Evolutionary conservation across 2,113 vertebrate species (phyloP).

Genomic region (Rhipidura dahli): DNA sequence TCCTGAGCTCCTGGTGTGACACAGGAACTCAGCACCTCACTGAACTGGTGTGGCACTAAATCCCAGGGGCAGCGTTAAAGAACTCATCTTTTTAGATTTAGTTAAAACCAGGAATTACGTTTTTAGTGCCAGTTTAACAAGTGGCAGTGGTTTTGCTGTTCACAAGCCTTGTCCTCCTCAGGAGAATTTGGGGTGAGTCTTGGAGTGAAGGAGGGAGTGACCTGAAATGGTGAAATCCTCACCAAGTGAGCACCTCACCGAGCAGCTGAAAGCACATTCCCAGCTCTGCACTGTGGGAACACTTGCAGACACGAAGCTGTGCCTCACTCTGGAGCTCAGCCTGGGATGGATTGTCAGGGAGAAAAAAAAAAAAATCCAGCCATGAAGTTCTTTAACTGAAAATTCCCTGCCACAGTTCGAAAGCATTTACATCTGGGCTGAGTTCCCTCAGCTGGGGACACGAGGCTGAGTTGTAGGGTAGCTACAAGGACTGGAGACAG

Average conservation of each 20-base stretch:
- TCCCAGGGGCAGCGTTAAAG: fast-evolving
- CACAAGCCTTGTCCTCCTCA: neutral
- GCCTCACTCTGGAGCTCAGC: neutral
- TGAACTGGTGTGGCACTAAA: fast-evolving
- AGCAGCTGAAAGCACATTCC: neutral
- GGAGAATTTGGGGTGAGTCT: neutral
- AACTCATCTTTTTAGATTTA: too few species aligned
- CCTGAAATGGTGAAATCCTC: neutral
- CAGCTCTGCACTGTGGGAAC: fast-evolving
- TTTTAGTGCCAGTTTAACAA: neutral
- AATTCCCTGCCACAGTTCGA: neutral
- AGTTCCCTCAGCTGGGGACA: neutral
- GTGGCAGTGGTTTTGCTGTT: neutral
- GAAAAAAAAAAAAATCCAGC: neutral
- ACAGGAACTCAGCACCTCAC: fast-evolving
- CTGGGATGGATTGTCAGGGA: neutral
- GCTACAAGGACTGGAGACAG: neutral
- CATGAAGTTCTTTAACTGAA: neutral
- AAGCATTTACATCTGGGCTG: neutral
- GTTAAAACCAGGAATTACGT: fast-evolving
- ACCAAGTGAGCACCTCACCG: fast-evolving
- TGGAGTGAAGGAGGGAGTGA: neutral
- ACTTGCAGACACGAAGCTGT: fast-evolving
- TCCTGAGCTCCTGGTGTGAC: fast-evolving
- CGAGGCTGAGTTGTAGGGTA: neutral